phyloP scores from a whole-genome alignment of 2,797 vertebrate genomes.

The Coregonus sp. region DNA sequence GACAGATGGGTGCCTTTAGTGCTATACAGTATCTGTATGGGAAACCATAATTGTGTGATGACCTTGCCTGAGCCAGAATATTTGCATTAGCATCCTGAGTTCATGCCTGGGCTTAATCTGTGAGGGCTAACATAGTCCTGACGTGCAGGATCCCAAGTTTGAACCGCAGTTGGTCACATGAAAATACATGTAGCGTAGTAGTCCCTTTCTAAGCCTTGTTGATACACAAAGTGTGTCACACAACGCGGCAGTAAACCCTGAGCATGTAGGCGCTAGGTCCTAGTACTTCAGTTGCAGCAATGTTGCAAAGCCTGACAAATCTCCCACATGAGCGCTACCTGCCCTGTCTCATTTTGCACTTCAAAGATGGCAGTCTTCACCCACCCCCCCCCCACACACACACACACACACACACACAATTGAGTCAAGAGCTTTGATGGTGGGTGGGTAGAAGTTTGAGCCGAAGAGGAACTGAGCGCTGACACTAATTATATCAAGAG shows the following conservation, averaged over 20 bases:
- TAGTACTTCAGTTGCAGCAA: slow-evolving; percentile 24
- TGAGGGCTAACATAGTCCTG: not conserved
- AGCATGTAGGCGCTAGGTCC: slow-evolving; percentile 5
- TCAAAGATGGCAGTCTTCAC: slow-evolving; percentile 63
- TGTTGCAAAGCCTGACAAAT: slow-evolving; percentile 55
- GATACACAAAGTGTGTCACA: not conserved
- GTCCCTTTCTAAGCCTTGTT: not conserved
- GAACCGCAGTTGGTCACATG: not conserved
- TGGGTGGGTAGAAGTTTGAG: slow-evolving; percentile 55
- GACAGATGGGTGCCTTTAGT: not conserved
- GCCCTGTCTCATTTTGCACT: slow-evolving; percentile 64
- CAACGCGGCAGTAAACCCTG: slow-evolving; percentile 19
- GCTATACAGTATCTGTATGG: not conserved
- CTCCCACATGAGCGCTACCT: slow-evolving; percentile 51
- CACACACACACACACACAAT: slow-evolving; percentile 52
- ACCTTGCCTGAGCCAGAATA: no score
- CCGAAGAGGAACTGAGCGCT: slow-evolving; percentile 53
- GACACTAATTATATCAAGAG: slow-evolving; percentile 67
- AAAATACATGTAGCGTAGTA: not conserved
- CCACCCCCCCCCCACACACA: slow-evolving; percentile 15
- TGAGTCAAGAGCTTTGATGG: slow-evolving; percentile 73
- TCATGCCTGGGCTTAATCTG: not conserved
- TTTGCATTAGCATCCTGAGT: no score
- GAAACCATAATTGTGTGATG: no score
- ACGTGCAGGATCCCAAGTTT: not conserved